These are phyloP conservation scores for Poecile montanus DNA, from an alignment of 2,797 vertebrate genomes.

Conservation along the genomic window DNA sequence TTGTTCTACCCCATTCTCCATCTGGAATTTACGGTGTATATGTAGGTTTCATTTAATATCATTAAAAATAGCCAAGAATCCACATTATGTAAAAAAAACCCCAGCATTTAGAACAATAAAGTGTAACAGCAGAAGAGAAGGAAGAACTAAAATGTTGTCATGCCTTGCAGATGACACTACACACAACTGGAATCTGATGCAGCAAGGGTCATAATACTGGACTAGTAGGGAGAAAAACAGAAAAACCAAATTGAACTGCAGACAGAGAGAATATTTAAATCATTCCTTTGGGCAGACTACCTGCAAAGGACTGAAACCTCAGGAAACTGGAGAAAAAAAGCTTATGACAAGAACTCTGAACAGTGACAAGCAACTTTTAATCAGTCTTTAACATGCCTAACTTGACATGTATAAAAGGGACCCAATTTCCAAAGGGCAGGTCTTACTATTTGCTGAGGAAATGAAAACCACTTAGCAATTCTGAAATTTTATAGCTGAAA, in stretches of 20 bases:
- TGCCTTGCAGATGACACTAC: background rate
- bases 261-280: background rate
- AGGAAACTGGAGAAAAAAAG: background rate
- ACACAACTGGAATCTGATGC: background rate
- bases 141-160: background rate
- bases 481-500: background rate
- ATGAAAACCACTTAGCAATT: background rate
- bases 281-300: background rate
- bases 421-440: background rate
- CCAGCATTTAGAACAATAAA: background rate
- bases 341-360: background rate
- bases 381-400: background rate
- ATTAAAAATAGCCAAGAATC: background rate
- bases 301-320: background rate
- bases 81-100: rapidly evolving
- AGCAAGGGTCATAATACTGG: background rate
- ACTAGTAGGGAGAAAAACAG: background rate
- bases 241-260: background rate
- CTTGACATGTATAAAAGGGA: background rate
- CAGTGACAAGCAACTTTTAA: background rate
- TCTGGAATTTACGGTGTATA: background rate
- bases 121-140: background rate
- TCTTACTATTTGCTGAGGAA: background rate
- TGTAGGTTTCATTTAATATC: background rate
- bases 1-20: background rate